Conservation (phyloP, 1,140 invertebrate species). For the Cydia amplana region DNA sequence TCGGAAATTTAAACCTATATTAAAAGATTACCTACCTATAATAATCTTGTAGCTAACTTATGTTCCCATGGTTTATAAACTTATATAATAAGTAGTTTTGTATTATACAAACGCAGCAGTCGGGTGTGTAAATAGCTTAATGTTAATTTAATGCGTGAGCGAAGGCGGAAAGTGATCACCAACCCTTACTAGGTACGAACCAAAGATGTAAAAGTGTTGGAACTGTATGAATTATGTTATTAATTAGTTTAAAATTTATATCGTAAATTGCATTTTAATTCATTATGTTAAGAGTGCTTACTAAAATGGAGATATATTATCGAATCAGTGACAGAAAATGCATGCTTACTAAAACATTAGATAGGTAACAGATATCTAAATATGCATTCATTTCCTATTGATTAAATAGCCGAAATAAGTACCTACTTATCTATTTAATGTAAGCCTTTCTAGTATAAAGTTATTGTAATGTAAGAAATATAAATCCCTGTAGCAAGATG, state of each 20-base stretch:
- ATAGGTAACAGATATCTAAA: not conserved
- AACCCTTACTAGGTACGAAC: slow-evolving; percentile 72
- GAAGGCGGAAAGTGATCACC: slow-evolving; percentile 51
- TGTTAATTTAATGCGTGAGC: not conserved
- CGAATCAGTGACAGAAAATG: not conserved
- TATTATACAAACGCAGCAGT: not conserved
- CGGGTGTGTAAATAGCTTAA: slow-evolving; percentile 13
- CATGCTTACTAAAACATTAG: not conserved
- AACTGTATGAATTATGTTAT: slow-evolving; percentile 56
- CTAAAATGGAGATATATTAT: not conserved
- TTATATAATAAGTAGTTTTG: not conserved
- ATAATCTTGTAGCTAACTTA: too few relatives aligned
- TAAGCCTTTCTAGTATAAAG: not conserved
- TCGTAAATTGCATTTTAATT: slow-evolving; percentile 25
- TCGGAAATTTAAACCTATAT: too few relatives aligned
- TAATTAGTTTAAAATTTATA: slow-evolving; percentile 4
- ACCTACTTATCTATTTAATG: not conserved
- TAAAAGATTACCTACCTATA: too few relatives aligned
- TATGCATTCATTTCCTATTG: not conserved
- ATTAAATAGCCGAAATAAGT: not conserved
- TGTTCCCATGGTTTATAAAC: too few relatives aligned
- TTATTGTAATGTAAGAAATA: not conserved
- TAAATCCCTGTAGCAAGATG: not conserved
- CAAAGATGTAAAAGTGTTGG: slow-evolving; percentile 78
- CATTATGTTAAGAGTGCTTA: not conserved